Percentiles rank a stretch among this genome's conserved stretches.
These are phyloP conservation scores for Potorous gilbertii DNA, from an alignment of 2,797 vertebrate genomes.

Conservation along the genomic window DNA sequence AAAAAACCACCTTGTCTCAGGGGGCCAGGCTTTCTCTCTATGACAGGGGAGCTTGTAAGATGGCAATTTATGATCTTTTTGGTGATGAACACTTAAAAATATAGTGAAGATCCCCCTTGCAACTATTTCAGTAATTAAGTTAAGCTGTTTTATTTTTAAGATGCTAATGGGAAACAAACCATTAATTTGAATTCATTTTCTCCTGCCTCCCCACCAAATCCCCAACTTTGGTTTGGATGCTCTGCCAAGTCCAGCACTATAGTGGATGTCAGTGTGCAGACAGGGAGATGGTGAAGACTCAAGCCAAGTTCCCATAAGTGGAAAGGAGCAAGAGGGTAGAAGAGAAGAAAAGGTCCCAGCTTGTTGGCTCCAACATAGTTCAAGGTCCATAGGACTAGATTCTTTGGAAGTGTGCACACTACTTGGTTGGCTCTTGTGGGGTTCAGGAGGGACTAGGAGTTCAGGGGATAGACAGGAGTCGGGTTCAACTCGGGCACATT, in stretches of 20 bases:
- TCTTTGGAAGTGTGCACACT: not conserved
- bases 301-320: not conserved
- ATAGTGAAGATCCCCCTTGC: slow-evolving; percentile 70
- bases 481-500: slow-evolving; percentile 70
- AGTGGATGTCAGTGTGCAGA: not conserved
- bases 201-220: slow-evolving; percentile 32
- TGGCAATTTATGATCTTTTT: slow-evolving; percentile 61
- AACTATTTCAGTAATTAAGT: slow-evolving; percentile 74
- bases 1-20: slow-evolving; percentile 33
- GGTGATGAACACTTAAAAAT: slow-evolving; percentile 75
- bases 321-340: not conserved
- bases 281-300: not conserved
- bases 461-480: slow-evolving; percentile 30
- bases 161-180: slow-evolving; percentile 72
- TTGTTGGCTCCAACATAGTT: not conserved
- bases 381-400: not conserved
- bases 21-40: not conserved
- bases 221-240: slow-evolving; percentile 42
- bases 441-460: not conserved
- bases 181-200: slow-evolving; percentile 72
- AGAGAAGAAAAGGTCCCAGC: not conserved
- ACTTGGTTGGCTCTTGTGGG: not conserved
- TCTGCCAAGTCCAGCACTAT: slow-evolving; percentile 1
- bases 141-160: slow-evolving; percentile 71
- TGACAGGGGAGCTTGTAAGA: slow-evolving; percentile 45